phyloP scores from a whole-genome alignment of 2,888 invertebrate genomes.

The Keiferia lycopersicella region DNA sequence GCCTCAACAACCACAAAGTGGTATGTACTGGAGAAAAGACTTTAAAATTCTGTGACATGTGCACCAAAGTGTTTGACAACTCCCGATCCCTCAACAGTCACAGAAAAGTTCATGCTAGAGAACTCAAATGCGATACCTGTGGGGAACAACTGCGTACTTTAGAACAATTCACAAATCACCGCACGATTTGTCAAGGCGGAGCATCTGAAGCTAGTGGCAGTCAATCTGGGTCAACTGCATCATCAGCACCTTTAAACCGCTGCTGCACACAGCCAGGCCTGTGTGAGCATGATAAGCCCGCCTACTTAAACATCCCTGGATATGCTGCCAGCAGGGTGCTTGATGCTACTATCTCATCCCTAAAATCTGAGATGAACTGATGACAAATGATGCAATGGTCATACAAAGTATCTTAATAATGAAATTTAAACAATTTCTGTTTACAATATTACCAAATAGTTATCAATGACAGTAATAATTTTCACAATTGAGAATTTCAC shows the following conservation, averaged over 20 bases:
- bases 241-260: slow-evolving; percentile 52
- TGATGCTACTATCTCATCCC: slow-evolving; percentile 73
- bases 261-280: slow-evolving; percentile 76
- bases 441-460: slow-evolving; percentile 77
- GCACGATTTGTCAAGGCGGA: slow-evolving; percentile 70
- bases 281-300: slow-evolving; percentile 79
- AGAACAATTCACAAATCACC: slow-evolving; percentile 77
- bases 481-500: slow-evolving; percentile 79
- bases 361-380: slow-evolving; percentile 78
- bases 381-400: slow-evolving; percentile 39
- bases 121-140: slow-evolving; percentile 77
- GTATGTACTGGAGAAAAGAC: slow-evolving; percentile 78
- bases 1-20: slow-evolving; percentile 78
- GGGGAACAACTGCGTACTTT: slow-evolving; percentile 77
- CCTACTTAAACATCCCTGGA: slow-evolving; percentile 77
- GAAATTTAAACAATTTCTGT: slow-evolving; percentile 53
- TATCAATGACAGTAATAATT: slow-evolving; percentile 72
- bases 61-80: slow-evolving; percentile 79
- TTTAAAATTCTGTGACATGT: slow-evolving; percentile 79
- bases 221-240: slow-evolving; percentile 46
- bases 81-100: slow-evolving; percentile 79
- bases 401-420: slow-evolving; percentile 38
- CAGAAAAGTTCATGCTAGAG: slow-evolving; percentile 78
- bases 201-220: slow-evolving; percentile 58
- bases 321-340: slow-evolving; percentile 72